Base-by-base conservation (phyloP, 2,113 vertebrate genomes). In the Ageneiosus marmoratus region DNA sequence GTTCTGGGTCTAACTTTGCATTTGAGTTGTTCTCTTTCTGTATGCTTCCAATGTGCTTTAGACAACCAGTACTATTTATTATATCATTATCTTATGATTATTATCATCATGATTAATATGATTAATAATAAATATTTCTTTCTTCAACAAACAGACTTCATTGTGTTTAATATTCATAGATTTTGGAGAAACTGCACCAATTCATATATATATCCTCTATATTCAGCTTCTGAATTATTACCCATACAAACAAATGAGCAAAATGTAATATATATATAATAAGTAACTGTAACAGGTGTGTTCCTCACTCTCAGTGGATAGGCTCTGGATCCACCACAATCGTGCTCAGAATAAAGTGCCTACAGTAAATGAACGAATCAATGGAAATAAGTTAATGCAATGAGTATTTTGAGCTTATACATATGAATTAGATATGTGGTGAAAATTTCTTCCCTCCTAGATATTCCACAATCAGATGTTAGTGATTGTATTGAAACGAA, bases 81-180 rank as follows among this genome's bases (percentile, higher is more conserved):
- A 87, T 90, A 92, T 87, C 90, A 89, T 89, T 92, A 90, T 89
- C 89, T 92, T 92, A 93, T 91, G 78, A 88, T 91, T 90, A 91
- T 89, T 90, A 91, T 83, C 88, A 90, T 89, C 85, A 92, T 92
- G 79, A 91, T 90, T 91, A 91, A 87, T 89, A 92, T 92, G 83
- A 87, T 92, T 93, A 92, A 88, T 93, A 93, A 91, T 92, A 93
- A 93, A 94, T 87, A 91, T 91, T 94, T 93, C 86, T 94, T 93
- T 94, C 90, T 87, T 89, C 90, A 89, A 90, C 87, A 89, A 72
- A 84, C 70, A 75, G 18, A 62, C 80, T 22, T 82, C 16, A 32
- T 32, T 79, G 69, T 82, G 65, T 50, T 76, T 55, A 44, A 46
- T 50, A 4, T 16, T 65, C 81, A 53, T 41, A 20, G 2, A 74